Conservation (phyloP, 2,888 invertebrate species). For the Phyllotreta cruciferae region DNA sequence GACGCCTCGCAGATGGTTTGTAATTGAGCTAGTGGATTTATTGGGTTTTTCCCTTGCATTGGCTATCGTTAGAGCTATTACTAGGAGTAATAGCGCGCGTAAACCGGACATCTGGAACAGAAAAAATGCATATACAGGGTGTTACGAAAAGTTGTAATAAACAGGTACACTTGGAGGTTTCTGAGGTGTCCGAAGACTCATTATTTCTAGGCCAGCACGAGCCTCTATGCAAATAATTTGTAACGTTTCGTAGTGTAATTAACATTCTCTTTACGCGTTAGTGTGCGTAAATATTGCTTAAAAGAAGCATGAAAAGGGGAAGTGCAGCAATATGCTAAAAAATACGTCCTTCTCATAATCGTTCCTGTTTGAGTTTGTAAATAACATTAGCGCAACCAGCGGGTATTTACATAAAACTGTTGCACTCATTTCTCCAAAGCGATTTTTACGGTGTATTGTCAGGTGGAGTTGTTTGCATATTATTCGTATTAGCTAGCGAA, state of each 20-base stretch:
- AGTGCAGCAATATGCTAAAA: conserved; percentile 10
- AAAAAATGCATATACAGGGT: conserved; percentile 3
- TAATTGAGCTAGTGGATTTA: conserved; percentile 57
- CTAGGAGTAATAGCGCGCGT: conserved; percentile 40
- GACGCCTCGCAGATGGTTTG: conserved; percentile 67
- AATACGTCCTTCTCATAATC: not conserved
- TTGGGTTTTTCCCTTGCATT: conserved; percentile 62
- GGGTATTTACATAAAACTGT: not conserved
- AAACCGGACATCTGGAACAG: conserved; percentile 36
- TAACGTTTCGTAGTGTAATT: not conserved
- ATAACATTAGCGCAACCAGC: not conserved
- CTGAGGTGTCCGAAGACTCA: not conserved
- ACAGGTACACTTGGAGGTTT: conserved; percentile 14
- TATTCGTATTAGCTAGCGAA: no score
- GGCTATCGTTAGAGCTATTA: conserved; percentile 39
- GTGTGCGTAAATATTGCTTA: conserved; percentile 1
- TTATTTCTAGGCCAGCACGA: no score
- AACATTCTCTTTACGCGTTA: not conserved
- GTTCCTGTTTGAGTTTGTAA: conserved; percentile 2
- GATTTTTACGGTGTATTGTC: no score
- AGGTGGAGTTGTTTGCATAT: no score
- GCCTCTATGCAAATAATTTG: no score
- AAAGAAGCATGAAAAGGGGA: not conserved
- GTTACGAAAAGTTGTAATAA: conserved; percentile 2
- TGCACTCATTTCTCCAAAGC: not conserved